These are phyloP conservation scores for Nysson spinosus DNA, from an alignment of 2,888 invertebrate genomes.

Conservation along the genomic window DNA sequence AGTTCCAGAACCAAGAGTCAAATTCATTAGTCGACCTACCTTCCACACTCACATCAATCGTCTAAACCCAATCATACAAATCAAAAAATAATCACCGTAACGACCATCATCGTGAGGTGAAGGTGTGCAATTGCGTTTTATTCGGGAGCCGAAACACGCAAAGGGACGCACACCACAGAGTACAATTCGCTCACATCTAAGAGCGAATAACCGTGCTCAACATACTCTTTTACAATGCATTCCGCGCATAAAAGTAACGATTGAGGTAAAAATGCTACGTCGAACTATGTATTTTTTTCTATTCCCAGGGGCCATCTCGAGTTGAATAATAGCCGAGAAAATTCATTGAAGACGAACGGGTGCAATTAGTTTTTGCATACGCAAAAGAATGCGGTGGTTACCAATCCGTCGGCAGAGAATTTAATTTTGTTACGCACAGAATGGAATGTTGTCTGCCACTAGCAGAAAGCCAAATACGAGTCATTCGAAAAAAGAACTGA, in stretches of 20 bases:
- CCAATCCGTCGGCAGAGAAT: slow-evolving; percentile 55
- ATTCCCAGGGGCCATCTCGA: slow-evolving; percentile 1
- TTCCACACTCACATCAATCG: no score
- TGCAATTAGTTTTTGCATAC: slow-evolving; percentile 52
- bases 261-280: slow-evolving; percentile 9
- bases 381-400: slow-evolving; percentile 53
- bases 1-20: no score
- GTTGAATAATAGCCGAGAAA: slow-evolving; percentile 42
- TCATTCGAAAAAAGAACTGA: slow-evolving; percentile 25
- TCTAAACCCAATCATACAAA: no score
- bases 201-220: not conserved
- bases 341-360: slow-evolving; percentile 53
- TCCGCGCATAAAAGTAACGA: slow-evolving; percentile 1
- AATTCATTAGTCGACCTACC: no score
- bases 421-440: slow-evolving; percentile 55
- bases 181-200: not conserved
- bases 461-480: slow-evolving; percentile 10
- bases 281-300: slow-evolving; percentile 12
- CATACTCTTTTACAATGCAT: not conserved
- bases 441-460: slow-evolving; percentile 30
- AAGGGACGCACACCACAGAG: no score
- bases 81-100: no score
- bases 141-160: no score
- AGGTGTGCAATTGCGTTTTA: no score
- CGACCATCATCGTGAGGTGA: no score